These are phyloP conservation scores for Grus americana DNA, from an alignment of 2,113 vertebrate species.

Conservation along the genomic window DNA sequence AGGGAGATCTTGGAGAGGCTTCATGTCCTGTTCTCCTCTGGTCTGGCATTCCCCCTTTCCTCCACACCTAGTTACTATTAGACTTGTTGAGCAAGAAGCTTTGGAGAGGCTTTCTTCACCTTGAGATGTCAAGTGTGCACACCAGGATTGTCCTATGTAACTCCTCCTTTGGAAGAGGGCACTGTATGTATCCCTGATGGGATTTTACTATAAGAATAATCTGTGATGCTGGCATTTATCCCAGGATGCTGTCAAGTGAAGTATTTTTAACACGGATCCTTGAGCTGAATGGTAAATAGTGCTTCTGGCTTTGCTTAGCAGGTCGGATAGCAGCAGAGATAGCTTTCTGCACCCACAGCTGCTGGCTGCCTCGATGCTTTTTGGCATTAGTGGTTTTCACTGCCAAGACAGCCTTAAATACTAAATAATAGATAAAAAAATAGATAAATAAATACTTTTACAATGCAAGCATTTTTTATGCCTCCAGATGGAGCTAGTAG, in stretches of 20 bases:
- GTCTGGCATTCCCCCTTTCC: neutral
- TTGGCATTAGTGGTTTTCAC: neutral
- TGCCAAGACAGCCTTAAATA: neutral
- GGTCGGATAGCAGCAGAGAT: neutral
- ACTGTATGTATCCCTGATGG: neutral
- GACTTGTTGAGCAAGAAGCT: neutral
- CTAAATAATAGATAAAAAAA: neutral
- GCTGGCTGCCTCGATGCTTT: neutral
- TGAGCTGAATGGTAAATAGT: neutral
- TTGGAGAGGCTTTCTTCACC: neutral
- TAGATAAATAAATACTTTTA: neutral
- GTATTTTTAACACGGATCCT: neutral
- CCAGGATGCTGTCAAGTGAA: neutral
- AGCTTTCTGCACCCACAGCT: neutral
- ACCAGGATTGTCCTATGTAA: neutral
- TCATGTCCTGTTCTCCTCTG: neutral
- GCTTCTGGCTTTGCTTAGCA: neutral
- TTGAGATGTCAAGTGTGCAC: neutral
- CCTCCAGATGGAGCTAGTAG: constrained; percentile 51
- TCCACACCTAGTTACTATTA: neutral
- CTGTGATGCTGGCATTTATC: neutral
- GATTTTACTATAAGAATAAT: neutral
- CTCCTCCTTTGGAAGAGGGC: neutral
- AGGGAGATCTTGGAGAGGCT: neutral
- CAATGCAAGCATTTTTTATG: neutral